Evolutionary conservation across 2,888 invertebrate genomes (phyloP).

Genomic region (Cotesia congregata): DNA sequence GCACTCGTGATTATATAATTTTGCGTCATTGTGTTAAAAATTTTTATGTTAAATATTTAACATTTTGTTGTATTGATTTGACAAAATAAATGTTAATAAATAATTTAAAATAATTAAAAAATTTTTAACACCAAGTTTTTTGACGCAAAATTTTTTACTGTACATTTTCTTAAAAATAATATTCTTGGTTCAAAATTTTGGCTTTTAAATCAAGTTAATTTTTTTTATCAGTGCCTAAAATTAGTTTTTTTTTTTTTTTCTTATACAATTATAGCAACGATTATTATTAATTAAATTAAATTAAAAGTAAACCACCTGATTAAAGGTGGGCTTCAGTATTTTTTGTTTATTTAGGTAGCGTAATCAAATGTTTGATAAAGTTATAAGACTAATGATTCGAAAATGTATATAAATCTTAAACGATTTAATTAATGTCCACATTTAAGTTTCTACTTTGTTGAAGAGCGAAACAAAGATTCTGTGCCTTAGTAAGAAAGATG

Average conservation of each 20-base stretch:
- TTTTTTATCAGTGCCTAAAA: too few relatives aligned
- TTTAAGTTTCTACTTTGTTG: neutral
- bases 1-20: too few relatives aligned
- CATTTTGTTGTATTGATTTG: too few relatives aligned
- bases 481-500: constrained; percentile 19
- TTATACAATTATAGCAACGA: neutral
- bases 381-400: constrained; percentile 7
- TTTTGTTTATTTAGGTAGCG: constrained; percentile 10
- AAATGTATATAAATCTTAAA: constrained; percentile 13
- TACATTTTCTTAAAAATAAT: too few relatives aligned
- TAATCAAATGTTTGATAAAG: constrained; percentile 10
- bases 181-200: too few relatives aligned
- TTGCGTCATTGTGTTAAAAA: too few relatives aligned
- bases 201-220: too few relatives aligned
- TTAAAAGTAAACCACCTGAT: neutral
- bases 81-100: too few relatives aligned
- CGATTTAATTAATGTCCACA: neutral
- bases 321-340: constrained; percentile 30
- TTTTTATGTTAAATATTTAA: too few relatives aligned
- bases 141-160: too few relatives aligned
- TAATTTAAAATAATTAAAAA: too few relatives aligned
- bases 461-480: constrained; percentile 2
- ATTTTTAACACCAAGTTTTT: too few relatives aligned
- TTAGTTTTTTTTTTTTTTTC: neutral
- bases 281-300: neutral